These are phyloP conservation scores for Coecobrya sp. DNA, from an alignment of 2,888 invertebrate species.

Conservation along the genomic window DNA sequence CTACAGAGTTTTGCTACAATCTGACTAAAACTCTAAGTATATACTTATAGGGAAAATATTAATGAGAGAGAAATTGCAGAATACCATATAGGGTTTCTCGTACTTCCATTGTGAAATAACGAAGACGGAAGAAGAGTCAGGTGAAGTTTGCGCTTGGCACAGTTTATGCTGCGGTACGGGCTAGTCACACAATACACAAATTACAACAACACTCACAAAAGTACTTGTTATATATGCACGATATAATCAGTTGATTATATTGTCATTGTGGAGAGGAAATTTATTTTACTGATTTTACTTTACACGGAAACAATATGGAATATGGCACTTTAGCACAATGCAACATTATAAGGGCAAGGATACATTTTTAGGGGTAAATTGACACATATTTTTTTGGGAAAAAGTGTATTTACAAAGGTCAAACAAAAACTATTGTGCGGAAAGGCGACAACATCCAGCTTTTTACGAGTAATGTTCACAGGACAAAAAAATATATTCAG, in stretches of 20 bases:
- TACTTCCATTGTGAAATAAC: conserved; percentile 86
- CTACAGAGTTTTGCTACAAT: background rate
- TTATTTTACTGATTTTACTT: background rate
- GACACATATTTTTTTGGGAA: background rate
- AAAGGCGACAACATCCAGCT: background rate
- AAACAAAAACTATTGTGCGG: background rate
- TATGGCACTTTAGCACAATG: background rate
- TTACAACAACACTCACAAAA: no score
- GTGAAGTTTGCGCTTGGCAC: conserved; percentile 84
- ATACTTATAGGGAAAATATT: conserved; percentile 55
- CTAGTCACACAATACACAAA: conserved; percentile 81
- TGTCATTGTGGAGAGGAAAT: background rate
- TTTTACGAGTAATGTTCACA: background rate
- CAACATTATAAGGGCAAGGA: no score
- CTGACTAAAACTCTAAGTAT: background rate
- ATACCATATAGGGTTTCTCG: conserved; percentile 85
- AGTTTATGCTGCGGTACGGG: conserved; percentile 85
- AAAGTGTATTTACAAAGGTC: conserved; percentile 1
- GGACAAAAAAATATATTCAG: background rate
- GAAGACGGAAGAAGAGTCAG: conserved; percentile 85
- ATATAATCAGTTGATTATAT: background rate
- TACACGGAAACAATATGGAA: background rate
- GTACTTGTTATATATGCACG: background rate
- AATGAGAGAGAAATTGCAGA: conserved; percentile 68
- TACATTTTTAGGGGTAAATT: background rate